Evolutionary conservation across 2,113 vertebrate species (phyloP).

Genomic region (Apodemus sylvaticus): DNA sequence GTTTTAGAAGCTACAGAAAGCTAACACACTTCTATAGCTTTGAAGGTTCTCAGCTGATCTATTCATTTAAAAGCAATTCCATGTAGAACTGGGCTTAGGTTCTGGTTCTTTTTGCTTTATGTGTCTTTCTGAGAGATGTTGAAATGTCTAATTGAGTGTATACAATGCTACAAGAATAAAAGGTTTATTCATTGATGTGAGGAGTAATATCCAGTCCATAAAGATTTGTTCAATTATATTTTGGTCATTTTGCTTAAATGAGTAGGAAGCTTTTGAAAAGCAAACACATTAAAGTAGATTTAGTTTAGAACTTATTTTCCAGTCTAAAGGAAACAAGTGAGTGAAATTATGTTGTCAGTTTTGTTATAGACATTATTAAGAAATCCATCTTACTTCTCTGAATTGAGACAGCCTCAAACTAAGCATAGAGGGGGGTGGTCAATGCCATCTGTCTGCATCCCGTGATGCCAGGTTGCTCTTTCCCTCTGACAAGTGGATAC

Average conservation of each 20-base stretch:
- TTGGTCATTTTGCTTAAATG: neutral
- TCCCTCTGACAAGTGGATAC: constrained; percentile 40
- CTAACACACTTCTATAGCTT: neutral
- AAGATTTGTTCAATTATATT: constrained; percentile 11
- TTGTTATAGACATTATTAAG: constrained; percentile 27
- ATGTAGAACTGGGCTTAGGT: neutral
- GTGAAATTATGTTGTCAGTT: constrained; percentile 32
- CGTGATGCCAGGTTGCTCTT: constrained; percentile 19
- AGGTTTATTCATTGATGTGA: neutral
- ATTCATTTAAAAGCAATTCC: constrained; percentile 18
- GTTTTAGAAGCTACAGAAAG: neutral
- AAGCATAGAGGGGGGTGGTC: neutral
- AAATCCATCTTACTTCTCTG: constrained; percentile 38
- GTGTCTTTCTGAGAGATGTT: neutral
- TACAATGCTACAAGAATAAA: neutral
- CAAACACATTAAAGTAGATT: neutral
- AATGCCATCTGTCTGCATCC: constrained; percentile 53
- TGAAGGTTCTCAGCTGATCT: constrained; percentile 13
- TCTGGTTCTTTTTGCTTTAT: neutral
- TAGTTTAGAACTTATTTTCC: constrained; percentile 48
- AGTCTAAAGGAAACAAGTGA: constrained; percentile 22
- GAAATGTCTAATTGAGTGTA: constrained; percentile 26
- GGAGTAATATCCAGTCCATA: neutral
- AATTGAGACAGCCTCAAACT: constrained; percentile 41
- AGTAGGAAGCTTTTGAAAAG: neutral